A percentile compares a stretch with the other conserved stretches of the same genome.
Conservation (phyloP, 2,888 invertebrate species). For the Drosophila mimetica region DNA sequence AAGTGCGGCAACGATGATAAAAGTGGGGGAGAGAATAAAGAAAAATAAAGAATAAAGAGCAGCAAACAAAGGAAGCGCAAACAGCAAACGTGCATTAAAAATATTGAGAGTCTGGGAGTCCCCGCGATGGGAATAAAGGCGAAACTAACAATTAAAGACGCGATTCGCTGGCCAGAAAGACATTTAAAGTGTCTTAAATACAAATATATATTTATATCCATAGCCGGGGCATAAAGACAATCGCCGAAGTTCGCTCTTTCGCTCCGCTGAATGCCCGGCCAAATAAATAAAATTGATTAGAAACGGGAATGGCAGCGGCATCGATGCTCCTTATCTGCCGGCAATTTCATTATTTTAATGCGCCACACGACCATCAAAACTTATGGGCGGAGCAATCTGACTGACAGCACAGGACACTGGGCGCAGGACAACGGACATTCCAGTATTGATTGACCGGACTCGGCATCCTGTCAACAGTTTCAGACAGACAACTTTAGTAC, state of each 20-base stretch:
- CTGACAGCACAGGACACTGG: slow-evolving; percentile 13
- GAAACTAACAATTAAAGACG: slow-evolving; percentile 42
- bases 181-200: slow-evolving; percentile 56
- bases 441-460: slow-evolving; percentile 38
- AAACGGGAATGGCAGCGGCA: slow-evolving; percentile 52
- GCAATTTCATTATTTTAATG: slow-evolving; percentile 77
- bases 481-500: not conserved
- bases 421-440: slow-evolving; percentile 6
- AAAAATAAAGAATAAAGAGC: slow-evolving; percentile 16
- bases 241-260: slow-evolving; percentile 9
- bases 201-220: not conserved
- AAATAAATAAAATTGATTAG: slow-evolving; percentile 76
- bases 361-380: slow-evolving; percentile 55
- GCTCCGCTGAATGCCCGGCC: slow-evolving; percentile 25
- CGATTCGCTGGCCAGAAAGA: slow-evolving; percentile 9
- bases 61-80: slow-evolving; percentile 49
- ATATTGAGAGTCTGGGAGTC: slow-evolving; percentile 48
- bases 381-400: slow-evolving; percentile 35
- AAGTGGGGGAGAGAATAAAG: slow-evolving; percentile 31
- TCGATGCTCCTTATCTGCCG: slow-evolving; percentile 66
- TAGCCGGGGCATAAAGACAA: slow-evolving; percentile 26
- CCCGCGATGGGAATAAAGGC: slow-evolving; percentile 11
- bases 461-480: slow-evolving; percentile 34
- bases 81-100: slow-evolving; percentile 76
- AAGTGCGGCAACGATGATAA: slow-evolving; percentile 43